A percentile compares a stretch with the other conserved stretches of the same genome.
phyloP scores from a whole-genome alignment of 2,113 vertebrate genomes.

The Nerophis lumbriciformis region DNA sequence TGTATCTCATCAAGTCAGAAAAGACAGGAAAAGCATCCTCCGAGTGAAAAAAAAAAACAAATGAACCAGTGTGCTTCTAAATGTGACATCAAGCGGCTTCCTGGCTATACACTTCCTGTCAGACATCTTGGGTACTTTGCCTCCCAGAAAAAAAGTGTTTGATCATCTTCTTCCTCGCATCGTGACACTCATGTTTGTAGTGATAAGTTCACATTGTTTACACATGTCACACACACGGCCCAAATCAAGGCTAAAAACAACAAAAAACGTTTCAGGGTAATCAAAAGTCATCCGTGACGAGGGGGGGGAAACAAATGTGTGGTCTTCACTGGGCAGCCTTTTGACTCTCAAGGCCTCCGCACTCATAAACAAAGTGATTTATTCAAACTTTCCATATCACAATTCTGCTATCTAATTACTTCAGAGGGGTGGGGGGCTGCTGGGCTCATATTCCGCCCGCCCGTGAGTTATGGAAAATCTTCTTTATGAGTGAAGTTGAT shows the following conservation, averaged over 20 bases:
- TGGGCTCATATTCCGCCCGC: constrained; percentile 58
- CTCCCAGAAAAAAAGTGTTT: constrained; percentile 4
- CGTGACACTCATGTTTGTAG: neutral
- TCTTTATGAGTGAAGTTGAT: constrained; percentile 81
- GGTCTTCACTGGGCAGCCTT: neutral
- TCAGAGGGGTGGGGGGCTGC: constrained; percentile 45
- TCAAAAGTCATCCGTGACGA: constrained; percentile 6
- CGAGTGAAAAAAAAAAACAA: neutral
- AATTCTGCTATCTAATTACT: constrained; percentile 80
- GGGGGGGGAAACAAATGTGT: neutral
- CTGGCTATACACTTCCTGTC: neutral
- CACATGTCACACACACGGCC: constrained; percentile 3
- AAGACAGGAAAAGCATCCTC: neutral
- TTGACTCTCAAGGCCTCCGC: constrained; percentile 66
- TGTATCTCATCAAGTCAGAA: too few relatives aligned
- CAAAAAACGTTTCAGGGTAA: constrained; percentile 5
- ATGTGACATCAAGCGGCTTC: neutral
- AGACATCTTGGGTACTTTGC: neutral
- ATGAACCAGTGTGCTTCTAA: neutral
- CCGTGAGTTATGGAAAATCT: constrained; percentile 76
- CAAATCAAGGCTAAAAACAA: constrained; percentile 1
- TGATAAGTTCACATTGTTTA: constrained; percentile 3
- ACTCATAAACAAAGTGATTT: constrained; percentile 79
- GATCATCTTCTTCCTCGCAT: constrained; percentile 5
- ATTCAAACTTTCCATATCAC: constrained; percentile 76